phyloP scores from a whole-genome alignment of 2,888 invertebrate species.

The Agapostemon virescens region DNA sequence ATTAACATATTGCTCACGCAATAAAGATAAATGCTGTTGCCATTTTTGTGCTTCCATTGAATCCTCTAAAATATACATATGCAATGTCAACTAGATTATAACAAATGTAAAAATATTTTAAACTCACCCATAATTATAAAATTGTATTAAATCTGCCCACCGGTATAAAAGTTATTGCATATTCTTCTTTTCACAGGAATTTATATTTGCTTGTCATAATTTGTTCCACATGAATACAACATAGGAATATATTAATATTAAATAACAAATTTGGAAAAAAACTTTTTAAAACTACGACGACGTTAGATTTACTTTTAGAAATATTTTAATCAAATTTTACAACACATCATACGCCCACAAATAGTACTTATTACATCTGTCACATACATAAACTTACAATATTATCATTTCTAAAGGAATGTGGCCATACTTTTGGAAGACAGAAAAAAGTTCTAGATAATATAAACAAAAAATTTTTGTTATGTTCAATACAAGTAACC shows the following conservation, averaged over 20 bases:
- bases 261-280: not conserved
- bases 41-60: conserved; percentile 76
- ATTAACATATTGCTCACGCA: conserved; percentile 95
- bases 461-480: conserved; percentile 6
- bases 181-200: conserved; percentile 23
- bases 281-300: conserved; percentile 7
- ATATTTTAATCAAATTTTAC: conserved; percentile 29
- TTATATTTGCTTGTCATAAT: conserved; percentile 26
- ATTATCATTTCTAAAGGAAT: conserved; percentile 33
- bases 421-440: conserved; percentile 34
- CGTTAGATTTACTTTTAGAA: conserved; percentile 19
- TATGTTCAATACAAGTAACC: not conserved
- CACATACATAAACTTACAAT: conserved; percentile 24
- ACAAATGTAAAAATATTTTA: not conserved
- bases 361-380: conserved; percentile 36
- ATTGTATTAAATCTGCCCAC: conserved; percentile 11
- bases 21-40: conserved; percentile 91
- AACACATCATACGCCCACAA: conserved; percentile 51
- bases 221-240: not conserved
- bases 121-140: conserved; percentile 53
- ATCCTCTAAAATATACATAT: conserved; percentile 69
- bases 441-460: conserved; percentile 39
- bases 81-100: not conserved
- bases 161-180: conserved; percentile 47
- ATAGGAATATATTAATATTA: conserved; percentile 7